Base-by-base conservation (phyloP, 2,113 vertebrate species). In the Apodemus sylvaticus region DNA sequence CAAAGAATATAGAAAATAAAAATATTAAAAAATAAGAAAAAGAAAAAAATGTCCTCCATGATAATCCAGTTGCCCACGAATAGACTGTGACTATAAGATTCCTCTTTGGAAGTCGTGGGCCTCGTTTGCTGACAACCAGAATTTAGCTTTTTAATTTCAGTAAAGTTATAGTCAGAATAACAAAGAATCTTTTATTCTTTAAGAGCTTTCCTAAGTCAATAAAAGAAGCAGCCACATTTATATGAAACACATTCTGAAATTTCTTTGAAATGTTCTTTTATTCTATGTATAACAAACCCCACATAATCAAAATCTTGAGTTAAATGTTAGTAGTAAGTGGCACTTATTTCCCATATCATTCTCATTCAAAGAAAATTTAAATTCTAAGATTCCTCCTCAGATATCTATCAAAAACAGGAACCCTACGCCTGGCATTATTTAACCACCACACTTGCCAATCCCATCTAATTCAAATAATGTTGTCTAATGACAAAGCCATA, bases 401-500 rank as follows among this genome's bases (percentile, higher is more conserved):
- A 79, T 79, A 70, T 86, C n/a, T 92, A 92, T 78, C 55, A 95
- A 90, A 97, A 89, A 73, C 34, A 92, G 83, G 79, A 96, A 96
- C 89, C 42, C 53, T 62, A 94, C 78, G 14, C 22, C 81, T 39
- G 6, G 66, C 92, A 92, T 86, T 88, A 96, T 93, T 96, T 92
- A 81, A 39, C 68, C 19, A 94, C 6, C 48, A 82, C 39, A 90
- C 76, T 24, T 74, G 51, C n/a, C 96, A 96, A 91, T 92, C 88
- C n/a, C 42, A 82, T 45, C 77, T 93, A 42, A 78, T 93, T 92
- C 79, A 96, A 96, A 94, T 93, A 93, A n/a, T n/a, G n/a, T n/a
- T n/a, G 74, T 77, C 93, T 96, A 94, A 93, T 97, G 86, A 94
- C 20, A 92, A 96, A 94, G 42, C 91, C 70, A 94, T 90, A 62